These are phyloP conservation scores for Tigriopus japonicus DNA, from an alignment of 1,140 invertebrate species.

Conservation along the genomic window DNA sequence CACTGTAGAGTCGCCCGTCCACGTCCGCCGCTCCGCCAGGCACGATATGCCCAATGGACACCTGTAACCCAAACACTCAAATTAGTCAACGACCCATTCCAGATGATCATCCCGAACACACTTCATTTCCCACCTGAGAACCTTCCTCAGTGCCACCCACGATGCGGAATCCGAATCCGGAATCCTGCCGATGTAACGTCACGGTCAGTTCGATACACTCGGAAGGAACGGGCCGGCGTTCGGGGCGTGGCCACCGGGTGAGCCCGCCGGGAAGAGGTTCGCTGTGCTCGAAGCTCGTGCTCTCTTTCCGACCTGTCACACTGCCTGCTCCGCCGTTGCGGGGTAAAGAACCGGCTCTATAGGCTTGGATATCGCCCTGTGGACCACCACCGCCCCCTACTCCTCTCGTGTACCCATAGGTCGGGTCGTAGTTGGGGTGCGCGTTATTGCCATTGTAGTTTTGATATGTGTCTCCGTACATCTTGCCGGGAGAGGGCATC, in stretches of 20 bases:
- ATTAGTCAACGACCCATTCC: neutral
- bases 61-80: constrained; percentile 26
- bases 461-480: constrained; percentile 6
- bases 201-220: constrained; percentile 46
- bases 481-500: neutral
- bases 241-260: constrained; percentile 24
- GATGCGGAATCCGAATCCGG: constrained; percentile 89
- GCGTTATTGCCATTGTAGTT: constrained; percentile 18
- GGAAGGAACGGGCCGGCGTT: constrained; percentile 8
- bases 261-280: constrained; percentile 36
- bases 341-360: neutral
- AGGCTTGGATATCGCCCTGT: neutral
- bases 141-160: constrained; percentile 96
- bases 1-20: constrained; percentile 61
- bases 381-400: constrained; percentile 4
- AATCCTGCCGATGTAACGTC: constrained; percentile 54
- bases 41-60: constrained; percentile 85
- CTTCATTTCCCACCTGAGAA: constrained; percentile 47
- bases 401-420: constrained; percentile 22
- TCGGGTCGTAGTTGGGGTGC: constrained; percentile 18
- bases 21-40: constrained; percentile 73
- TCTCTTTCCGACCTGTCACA: constrained; percentile 32
- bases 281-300: constrained; percentile 45
- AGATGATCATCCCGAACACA: neutral
- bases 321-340: neutral